A percentile compares a stretch with the other conserved stretches of the same genome.
Evolutionary conservation across 2,797 vertebrate genomes (phyloP).

Genomic region (Myotis planiceps): DNA sequence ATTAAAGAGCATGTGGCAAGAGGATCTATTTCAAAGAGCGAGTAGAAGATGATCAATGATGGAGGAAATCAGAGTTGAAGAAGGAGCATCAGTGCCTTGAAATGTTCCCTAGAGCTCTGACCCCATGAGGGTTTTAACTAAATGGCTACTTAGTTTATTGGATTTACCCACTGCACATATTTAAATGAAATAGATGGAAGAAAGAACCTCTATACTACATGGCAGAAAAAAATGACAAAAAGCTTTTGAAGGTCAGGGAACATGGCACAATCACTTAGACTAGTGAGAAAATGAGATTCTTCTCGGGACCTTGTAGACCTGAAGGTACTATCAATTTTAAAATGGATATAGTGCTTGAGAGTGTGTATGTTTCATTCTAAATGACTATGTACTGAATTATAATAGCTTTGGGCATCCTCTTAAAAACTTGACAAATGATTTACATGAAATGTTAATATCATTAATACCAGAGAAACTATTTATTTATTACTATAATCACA

Average conservation of each 20-base stretch:
- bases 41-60: slow-evolving; percentile 72
- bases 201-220: slow-evolving; percentile 72
- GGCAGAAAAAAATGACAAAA: slow-evolving; percentile 75
- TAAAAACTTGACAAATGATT: slow-evolving; percentile 63
- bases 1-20: slow-evolving; percentile 57
- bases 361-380: slow-evolving; percentile 52
- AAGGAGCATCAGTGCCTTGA: slow-evolving; percentile 71
- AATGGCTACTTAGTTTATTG: slow-evolving; percentile 87
- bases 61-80: slow-evolving; percentile 78
- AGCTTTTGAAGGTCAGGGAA: slow-evolving; percentile 78
- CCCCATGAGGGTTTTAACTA: slow-evolving; percentile 83
- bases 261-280: slow-evolving; percentile 73
- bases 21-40: slow-evolving; percentile 79
- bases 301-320: slow-evolving; percentile 68
- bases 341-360: slow-evolving; percentile 29
- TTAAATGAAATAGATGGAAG: slow-evolving; percentile 82
- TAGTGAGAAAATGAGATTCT: slow-evolving; percentile 82
- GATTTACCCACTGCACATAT: slow-evolving; percentile 81
- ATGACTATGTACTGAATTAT: slow-evolving; percentile 71
- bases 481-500: slow-evolving; percentile 67
- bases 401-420: slow-evolving; percentile 49
- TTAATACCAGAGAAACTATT: slow-evolving; percentile 64
- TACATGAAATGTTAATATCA: slow-evolving; percentile 71
- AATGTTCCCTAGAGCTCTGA: slow-evolving; percentile 82
- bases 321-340: slow-evolving; percentile 66